These are phyloP conservation scores for Agrotis segetum DNA, from an alignment of 2,888 invertebrate species.

Conservation along the genomic window DNA sequence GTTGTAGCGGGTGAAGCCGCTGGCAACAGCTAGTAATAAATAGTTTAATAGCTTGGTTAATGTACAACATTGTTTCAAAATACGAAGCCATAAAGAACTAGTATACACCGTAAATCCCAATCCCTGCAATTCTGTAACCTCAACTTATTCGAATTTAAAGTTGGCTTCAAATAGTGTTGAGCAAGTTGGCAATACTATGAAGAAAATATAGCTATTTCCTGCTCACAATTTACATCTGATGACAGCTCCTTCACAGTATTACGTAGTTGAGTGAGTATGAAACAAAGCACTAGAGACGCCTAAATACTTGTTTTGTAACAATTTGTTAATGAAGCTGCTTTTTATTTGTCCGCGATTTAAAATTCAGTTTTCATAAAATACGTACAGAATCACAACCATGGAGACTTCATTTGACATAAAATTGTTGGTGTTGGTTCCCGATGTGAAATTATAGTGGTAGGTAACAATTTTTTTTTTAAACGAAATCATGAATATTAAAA, in stretches of 20 bases:
- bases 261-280: constrained; percentile 31
- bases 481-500: too few relatives aligned
- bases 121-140: constrained; percentile 14
- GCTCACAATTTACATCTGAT: constrained; percentile 51
- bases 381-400: constrained; percentile 2
- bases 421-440: neutral
- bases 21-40: too few relatives aligned
- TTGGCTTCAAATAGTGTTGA: constrained; percentile 29
- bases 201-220: constrained; percentile 48
- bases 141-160: constrained; percentile 37
- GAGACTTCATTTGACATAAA: constrained; percentile 23
- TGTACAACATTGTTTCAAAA: neutral
- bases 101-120: constrained; percentile 1
- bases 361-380: constrained; percentile 35
- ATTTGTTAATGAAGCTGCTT: constrained; percentile 13
- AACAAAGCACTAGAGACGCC: constrained; percentile 47
- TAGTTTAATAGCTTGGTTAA: neutral
- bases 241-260: constrained; percentile 50
- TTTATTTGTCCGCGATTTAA: constrained; percentile 20
- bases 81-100: constrained; percentile 8
- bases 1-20: too few relatives aligned
- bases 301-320: neutral
- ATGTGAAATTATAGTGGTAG: neutral
- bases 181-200: constrained; percentile 47
- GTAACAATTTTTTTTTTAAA: neutral